Evolutionary conservation across 2,113 vertebrate species (phyloP).

Genomic region (Limnothrissa miodon): DNA sequence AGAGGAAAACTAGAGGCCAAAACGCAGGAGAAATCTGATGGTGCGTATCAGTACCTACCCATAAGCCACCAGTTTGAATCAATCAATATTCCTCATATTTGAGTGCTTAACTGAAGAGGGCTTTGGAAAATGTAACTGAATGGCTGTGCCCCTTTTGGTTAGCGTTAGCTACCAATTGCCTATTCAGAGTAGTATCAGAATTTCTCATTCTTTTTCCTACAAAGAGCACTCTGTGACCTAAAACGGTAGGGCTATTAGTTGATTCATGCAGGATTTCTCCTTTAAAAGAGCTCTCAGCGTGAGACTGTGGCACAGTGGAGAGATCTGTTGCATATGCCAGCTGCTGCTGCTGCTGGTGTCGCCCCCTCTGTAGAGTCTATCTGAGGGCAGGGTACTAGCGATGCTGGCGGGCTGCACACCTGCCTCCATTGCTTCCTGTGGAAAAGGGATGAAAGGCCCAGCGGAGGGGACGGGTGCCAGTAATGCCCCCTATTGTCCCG

Average conservation of each 20-base stretch:
- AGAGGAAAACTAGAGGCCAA: slow-evolving; percentile 68
- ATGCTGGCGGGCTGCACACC: not conserved
- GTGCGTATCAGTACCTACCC: slow-evolving; percentile 16
- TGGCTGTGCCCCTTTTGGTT: no score
- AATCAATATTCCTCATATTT: no score
- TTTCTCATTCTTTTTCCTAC: no score
- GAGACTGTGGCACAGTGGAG: slow-evolving; percentile 20
- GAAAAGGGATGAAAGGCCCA: slow-evolving; percentile 24
- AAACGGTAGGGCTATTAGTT: no score
- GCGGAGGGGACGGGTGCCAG: slow-evolving; percentile 30
- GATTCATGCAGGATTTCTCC: no score
- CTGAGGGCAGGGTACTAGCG: not conserved
- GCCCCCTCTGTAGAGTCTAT: not conserved
- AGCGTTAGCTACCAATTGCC: no score
- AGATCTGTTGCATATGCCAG: slow-evolving; percentile 37
- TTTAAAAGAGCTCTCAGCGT: not conserved
- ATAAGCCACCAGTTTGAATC: not conserved
- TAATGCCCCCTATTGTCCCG: slow-evolving; percentile 23
- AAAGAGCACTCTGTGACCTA: no score
- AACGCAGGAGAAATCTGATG: slow-evolving; percentile 66
- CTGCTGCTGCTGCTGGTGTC: not conserved
- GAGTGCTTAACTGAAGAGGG: no score
- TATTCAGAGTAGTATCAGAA: no score
- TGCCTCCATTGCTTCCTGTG: slow-evolving; percentile 17
- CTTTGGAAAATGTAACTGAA: no score